Percentiles rank a stretch among this genome's conserved stretches.
Evolutionary conservation across 1,140 invertebrate species (phyloP).

Genomic region (Brachionus sp.): DNA sequence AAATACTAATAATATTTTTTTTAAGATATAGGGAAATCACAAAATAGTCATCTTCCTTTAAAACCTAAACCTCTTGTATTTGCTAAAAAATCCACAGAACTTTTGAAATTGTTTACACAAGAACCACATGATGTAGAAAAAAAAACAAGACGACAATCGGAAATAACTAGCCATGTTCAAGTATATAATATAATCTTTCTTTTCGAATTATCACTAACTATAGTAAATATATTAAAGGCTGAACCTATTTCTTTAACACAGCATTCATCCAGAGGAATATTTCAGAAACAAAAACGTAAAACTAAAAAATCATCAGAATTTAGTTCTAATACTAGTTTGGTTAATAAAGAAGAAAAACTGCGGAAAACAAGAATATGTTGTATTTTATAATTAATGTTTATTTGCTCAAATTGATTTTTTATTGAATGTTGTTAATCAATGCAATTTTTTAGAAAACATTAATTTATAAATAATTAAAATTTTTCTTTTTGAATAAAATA

Average conservation of each 20-base stretch:
- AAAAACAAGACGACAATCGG: background rate
- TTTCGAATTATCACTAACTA: background rate
- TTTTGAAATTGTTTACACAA: slow-evolving; percentile 25
- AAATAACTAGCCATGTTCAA: background rate
- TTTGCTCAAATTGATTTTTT: background rate
- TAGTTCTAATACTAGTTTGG: slow-evolving; percentile 33
- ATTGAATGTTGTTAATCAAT: background rate
- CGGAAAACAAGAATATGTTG: slow-evolving; percentile 39
- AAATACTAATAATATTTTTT: background rate
- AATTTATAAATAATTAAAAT: background rate
- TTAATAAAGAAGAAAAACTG: slow-evolving; percentile 17
- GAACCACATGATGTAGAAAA: background rate
- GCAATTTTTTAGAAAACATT: background rate
- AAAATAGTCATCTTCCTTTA: background rate
- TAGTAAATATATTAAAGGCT: background rate
- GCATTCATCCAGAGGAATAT: slow-evolving; percentile 29
- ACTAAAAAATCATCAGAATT: slow-evolving; percentile 42
- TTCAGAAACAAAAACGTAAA: slow-evolving; percentile 41
- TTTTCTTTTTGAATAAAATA: background rate
- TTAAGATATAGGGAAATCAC: background rate
- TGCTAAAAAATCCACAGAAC: slow-evolving; percentile 12
- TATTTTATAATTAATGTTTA: background rate
- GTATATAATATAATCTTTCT: background rate
- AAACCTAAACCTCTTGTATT: slow-evolving; percentile 37
- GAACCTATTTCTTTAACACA: slow-evolving; percentile 14